Evolutionary conservation across 2,113 vertebrate genomes (phyloP).

Genomic region (Crotalus tigris): DNA sequence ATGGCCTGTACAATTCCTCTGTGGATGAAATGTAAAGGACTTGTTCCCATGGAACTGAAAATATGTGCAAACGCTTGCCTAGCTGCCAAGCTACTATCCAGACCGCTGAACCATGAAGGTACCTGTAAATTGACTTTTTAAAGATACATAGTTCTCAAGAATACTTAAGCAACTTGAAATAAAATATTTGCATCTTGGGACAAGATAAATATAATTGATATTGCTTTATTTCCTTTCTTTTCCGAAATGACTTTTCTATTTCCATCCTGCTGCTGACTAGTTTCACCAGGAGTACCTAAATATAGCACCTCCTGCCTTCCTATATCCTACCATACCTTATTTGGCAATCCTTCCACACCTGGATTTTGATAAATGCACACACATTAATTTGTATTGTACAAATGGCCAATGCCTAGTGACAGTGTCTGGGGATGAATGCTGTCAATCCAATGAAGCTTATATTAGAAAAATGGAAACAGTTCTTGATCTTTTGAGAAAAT

Average conservation of each 20-base stretch:
- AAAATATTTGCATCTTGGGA: background rate
- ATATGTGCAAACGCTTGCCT: background rate
- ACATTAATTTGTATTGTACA: background rate
- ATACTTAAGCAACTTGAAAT: background rate
- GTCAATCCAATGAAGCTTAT: constrained; percentile 5
- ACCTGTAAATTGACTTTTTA: background rate
- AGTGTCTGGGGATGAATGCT: background rate
- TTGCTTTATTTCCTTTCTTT: background rate
- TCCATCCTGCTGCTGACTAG: background rate
- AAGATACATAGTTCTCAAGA: background rate
- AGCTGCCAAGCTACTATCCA: background rate
- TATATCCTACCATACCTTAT: background rate
- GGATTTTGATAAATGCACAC: background rate
- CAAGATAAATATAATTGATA: background rate
- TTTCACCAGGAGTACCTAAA: background rate
- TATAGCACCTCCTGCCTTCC: background rate
- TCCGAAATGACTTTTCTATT: background rate
- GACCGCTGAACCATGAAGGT: background rate
- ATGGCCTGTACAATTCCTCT: background rate
- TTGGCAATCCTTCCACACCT: background rate
- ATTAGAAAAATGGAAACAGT: background rate
- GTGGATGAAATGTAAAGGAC: background rate
- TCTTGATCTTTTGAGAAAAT: background rate
- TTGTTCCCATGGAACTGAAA: background rate
- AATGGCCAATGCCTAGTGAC: background rate